phyloP scores from a whole-genome alignment of 2,113 vertebrate species.

The Nipponia nippon region DNA sequence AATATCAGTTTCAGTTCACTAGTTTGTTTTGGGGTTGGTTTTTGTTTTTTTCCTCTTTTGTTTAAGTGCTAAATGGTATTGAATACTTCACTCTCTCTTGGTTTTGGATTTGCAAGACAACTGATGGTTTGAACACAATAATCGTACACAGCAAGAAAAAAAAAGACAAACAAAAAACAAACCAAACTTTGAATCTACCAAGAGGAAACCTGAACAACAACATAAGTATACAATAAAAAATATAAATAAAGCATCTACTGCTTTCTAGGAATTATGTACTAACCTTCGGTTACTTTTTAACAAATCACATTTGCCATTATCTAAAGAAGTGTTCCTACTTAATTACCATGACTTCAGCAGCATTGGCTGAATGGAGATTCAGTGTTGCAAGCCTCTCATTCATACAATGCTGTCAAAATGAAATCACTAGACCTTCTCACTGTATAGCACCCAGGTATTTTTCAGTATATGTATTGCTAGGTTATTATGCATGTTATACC shows the following conservation, averaged over 20 bases:
- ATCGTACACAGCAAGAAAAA: neutral
- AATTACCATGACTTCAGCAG: neutral
- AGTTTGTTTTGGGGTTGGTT: neutral
- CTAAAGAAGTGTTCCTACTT: neutral
- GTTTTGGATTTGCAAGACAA: neutral
- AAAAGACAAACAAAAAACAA: neutral
- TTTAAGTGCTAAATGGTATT: neutral
- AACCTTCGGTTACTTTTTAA: neutral
- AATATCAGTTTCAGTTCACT: neutral
- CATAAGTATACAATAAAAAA: neutral
- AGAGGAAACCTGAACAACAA: neutral
- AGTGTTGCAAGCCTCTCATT: neutral
- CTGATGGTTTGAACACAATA: neutral
- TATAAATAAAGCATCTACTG: neutral
- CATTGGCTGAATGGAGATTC: neutral
- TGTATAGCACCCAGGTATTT: neutral
- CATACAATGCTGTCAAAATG: neutral
- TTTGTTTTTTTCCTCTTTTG: neutral
- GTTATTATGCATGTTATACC: neutral
- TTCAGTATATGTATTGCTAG: neutral
- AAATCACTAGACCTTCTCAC: neutral
- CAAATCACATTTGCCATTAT: neutral
- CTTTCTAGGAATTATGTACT: neutral
- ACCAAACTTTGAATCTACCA: neutral
- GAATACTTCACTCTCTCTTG: neutral